Conservation (phyloP, 2,888 invertebrate species). For the Philonicus albiceps region DNA sequence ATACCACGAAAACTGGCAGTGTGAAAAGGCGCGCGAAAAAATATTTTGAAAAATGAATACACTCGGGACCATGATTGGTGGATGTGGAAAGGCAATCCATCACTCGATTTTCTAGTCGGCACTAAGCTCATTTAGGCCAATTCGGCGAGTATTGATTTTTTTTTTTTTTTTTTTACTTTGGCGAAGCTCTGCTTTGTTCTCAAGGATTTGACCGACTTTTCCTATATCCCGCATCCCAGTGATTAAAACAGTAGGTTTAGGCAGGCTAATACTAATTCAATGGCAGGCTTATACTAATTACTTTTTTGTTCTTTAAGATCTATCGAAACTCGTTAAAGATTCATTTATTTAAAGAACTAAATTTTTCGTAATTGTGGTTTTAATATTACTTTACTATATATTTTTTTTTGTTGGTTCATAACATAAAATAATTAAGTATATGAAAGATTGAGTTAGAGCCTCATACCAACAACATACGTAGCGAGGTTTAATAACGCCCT, state of each 20-base stretch:
- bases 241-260: not conserved
- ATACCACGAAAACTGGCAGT: not conserved
- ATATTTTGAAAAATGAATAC: slow-evolving; percentile 22
- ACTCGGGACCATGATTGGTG: slow-evolving; percentile 14
- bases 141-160: not conserved
- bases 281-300: not conserved
- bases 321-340: not conserved
- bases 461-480: too few species aligned
- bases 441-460: too few species aligned
- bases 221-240: not conserved
- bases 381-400: too few species aligned
- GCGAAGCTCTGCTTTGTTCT: not conserved
- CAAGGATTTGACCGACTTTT: not conserved
- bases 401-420: too few species aligned
- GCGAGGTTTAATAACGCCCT: too few species aligned
- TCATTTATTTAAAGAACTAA: too few species aligned
- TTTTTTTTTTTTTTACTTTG: not conserved
- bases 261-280: not conserved
- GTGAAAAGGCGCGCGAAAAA: not conserved
- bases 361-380: too few species aligned
- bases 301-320: not conserved
- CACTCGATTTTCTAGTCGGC: slow-evolving; percentile 2
- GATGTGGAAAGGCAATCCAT: slow-evolving; percentile 3
- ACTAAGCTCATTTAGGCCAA: not conserved
- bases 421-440: too few species aligned